These are phyloP conservation scores for Oxystoma pomonae DNA, from an alignment of 2,888 invertebrate species.

Conservation along the genomic window DNA sequence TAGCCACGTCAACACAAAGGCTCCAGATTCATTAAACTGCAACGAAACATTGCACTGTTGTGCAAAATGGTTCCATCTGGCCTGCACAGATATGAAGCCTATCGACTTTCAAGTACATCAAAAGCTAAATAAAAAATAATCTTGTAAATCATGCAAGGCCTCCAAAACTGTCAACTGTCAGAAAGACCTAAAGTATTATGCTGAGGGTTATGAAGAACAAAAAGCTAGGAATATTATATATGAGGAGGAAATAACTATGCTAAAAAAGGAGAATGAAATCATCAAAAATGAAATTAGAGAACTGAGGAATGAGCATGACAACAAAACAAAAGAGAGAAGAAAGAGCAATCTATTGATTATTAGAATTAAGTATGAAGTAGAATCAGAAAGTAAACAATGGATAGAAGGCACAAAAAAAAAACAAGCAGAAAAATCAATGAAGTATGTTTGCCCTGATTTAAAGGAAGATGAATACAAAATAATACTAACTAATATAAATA, in stretches of 20 bases:
- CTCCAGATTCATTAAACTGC: not conserved
- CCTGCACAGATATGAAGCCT: not conserved
- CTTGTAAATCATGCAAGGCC: not conserved
- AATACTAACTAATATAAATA: not conserved
- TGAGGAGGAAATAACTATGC: not conserved
- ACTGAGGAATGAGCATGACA: not conserved
- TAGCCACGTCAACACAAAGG: not conserved
- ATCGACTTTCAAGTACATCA: not conserved
- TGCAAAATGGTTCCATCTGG: not conserved
- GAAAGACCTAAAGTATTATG: not conserved
- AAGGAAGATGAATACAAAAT: not conserved
- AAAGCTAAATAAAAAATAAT: not conserved
- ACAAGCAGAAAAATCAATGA: not conserved
- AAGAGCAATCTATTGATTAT: not conserved
- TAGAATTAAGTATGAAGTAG: not conserved
- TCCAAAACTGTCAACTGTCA: not conserved
- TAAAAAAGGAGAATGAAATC: not conserved
- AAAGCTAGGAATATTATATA: not conserved
- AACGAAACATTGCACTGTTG: not conserved
- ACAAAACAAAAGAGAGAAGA: not conserved
- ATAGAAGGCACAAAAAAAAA: not conserved
- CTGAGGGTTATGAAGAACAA: not conserved
- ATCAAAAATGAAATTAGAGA: not conserved
- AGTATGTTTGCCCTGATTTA: not conserved
- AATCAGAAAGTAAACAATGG: not conserved